phyloP scores from a whole-genome alignment of 2,113 vertebrate genomes.

The Morone chrysops region DNA sequence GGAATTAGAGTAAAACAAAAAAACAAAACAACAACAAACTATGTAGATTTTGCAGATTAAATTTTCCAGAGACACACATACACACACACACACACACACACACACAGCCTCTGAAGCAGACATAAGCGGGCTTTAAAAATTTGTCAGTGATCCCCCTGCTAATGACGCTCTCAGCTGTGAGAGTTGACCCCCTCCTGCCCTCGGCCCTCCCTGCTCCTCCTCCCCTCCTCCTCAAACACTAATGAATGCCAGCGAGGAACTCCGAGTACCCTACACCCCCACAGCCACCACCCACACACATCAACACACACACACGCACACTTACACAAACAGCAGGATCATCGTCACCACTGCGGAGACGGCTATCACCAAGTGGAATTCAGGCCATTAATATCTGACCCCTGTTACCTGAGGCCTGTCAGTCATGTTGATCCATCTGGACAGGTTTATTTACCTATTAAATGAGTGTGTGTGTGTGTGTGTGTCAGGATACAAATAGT shows the following conservation, averaged over 20 bases:
- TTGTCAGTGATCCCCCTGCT: conserved; percentile 74
- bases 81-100: background rate
- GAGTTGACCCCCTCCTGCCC: conserved; percentile 74
- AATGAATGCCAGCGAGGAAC: conserved; percentile 73
- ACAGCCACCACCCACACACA: conserved; percentile 18
- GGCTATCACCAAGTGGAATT: conserved; percentile 54
- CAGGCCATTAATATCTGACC: conserved; percentile 58
- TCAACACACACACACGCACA: conserved; percentile 22
- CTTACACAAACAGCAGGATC: conserved; percentile 39
- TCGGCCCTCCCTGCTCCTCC: conserved; percentile 38
- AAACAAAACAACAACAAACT: background rate
- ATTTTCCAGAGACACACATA: conserved; percentile 3
- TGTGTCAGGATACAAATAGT: conserved; percentile 13
- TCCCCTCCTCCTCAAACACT: conserved; percentile 45
- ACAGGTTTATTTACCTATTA: conserved; percentile 52
- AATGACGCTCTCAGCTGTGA: conserved; percentile 78
- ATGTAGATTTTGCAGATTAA: background rate
- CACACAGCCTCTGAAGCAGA: conserved; percentile 19
- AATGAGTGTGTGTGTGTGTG: conserved; percentile 30
- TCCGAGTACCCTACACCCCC: conserved; percentile 25
- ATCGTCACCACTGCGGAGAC: conserved; percentile 30
- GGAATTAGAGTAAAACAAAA: background rate
- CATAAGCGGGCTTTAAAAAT: conserved; percentile 66
- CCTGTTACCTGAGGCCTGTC: conserved; percentile 69
- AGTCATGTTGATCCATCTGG: conserved; percentile 62